Base-by-base conservation (phyloP, 2,888 invertebrate species). In the Agonopterix alstromeriana region DNA sequence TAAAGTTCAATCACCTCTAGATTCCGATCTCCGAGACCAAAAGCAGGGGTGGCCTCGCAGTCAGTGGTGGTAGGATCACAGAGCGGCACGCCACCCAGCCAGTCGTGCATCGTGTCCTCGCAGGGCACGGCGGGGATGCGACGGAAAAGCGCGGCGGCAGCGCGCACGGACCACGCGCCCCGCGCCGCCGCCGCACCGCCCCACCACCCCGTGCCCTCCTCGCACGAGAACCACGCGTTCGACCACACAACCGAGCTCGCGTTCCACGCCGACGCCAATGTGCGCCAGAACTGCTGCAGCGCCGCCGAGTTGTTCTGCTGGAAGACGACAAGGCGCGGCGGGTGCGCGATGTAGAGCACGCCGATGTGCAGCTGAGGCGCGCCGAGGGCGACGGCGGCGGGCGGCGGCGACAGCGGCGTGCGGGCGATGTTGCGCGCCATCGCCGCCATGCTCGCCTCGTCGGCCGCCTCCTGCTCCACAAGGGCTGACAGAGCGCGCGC, bases 61-160 rank as follows among this genome's bases (percentile, higher is more conserved):
- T 80, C 75, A 1, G 87, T 86, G 5, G 84, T 80, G 38, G 55
- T 60, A 2, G 66, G 54, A 50, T 87, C 85, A 51, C 87, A 87
- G 1, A 72, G 65, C 0, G 87, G 86, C 14, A 77, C 57, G 1
- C 92, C 92, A 36, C 92, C 93, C 61, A 95, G 92, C 67, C 94
- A 90, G 51, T 92, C 91, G 60, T 91, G 87, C 73, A 94, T 90
- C 35, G 90, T 86, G 52, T 92, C 91, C 65, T 94, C 93, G 77
- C 95, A 96, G 53, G 94, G 94, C 78, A 95, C 90, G 56, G 94
- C 86, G 53, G 93, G 89, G 57, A 93, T 78, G 10, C 89, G 82
- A 9, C 91, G 89, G 65, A 92, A 92, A 8, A 92, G 78, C 36
- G 92, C 92, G 3, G 92, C 91, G 27, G 91, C 91, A 52, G 91